Evolutionary conservation across 2,113 vertebrate genomes (phyloP), one percentile per base, ranked within the genome.

Genomic region (Cyprinus carpio): DNA sequence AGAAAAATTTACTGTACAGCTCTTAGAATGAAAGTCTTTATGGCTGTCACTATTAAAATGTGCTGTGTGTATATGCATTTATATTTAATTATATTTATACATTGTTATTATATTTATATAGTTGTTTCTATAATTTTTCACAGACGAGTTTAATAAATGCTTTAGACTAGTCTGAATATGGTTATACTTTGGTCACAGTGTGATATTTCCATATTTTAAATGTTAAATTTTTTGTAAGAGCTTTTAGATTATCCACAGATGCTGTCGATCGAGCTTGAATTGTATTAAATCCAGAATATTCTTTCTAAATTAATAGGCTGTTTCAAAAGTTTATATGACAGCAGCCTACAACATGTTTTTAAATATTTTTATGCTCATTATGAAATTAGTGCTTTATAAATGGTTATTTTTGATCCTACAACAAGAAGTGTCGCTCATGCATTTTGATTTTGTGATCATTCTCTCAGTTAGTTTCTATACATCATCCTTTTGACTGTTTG

Each of bases 401-500:
- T 56, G 62, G 49, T 60, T 85, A 51, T 9, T 80, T 71, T 43
- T 40, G 84, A 71, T 71, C 76, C 31, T 77, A 37, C n/a, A 79
- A 40, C 71, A 34, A 69, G 34, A 71, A 43, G 77, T 80, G 65
- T 85, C 67, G 23, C 10, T 65, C 83, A 65, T 84, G 27, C 83
- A 58, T 75, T 85, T 78, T 27, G 40, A 54, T 56, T 71, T 27
- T 40, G 25, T 54, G 25, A 82, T 82, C 60, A 49, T 67, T 82
- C 29, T 82, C 20, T 64, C 56, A 4, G 43, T 27, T 27, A 25
- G 40, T 29, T 34, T 82, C 9, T 81, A 46, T 18, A 46, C 78
- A 82, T 69, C 62, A n/a, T 82, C 43, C 80, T 82, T 82, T 82
- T 82, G 80, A 82, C 80, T 69, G 80, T 49, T 18, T 69, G 62